Base-by-base conservation (phyloP, 2,888 invertebrate species). In the Glomeris marginata region DNA sequence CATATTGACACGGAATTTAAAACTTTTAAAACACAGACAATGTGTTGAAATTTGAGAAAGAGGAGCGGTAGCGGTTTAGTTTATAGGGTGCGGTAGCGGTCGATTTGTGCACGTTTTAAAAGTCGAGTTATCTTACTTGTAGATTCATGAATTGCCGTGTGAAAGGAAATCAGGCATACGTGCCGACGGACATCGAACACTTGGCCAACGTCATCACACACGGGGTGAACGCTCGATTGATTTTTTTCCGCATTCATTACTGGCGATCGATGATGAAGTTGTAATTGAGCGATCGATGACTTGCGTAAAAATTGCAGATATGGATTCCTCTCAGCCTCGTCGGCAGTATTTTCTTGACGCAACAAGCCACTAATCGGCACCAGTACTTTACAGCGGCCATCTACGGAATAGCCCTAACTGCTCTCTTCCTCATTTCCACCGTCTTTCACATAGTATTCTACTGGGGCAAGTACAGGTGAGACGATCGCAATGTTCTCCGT, bases 131-230 rank as follows among this genome's bases (percentile, higher is more conserved):
- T 40, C 22, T 35, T 47, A n/a, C 15, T 41, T 22, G 5, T 20
- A 53, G 53, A 42, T 51, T 48, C 41, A 60, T 59, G 59, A 60
- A 60, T 42, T 48, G 53, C 44, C 46, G 53, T 16, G 55, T 59
- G 1, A 51, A 47, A 10, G 55, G 57, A 20, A 58, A 58, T 38
- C 52, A 77, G 66, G 86, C 90, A 1, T 92, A 92, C 67, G 76
- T 77, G 58, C 91, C 92, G 41, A 90, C 92, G 11, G 69, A 82
- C 70, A 74, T 87, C 57, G 92, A 92, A 67, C 90, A 92, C 64
- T 70, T 88, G 54, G 91, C 92, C 43, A 92, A 92, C 70, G 82
- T 92, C 43, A 72, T 87, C 60, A 90, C 91, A 34, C 92, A 92
- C 68, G 91, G 85, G 49, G 76, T 74, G 61, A 64, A 69, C 62